Evolutionary conservation across 1,140 invertebrate genomes (phyloP).

Genomic region (Lepeophtheirus salmonis): DNA sequence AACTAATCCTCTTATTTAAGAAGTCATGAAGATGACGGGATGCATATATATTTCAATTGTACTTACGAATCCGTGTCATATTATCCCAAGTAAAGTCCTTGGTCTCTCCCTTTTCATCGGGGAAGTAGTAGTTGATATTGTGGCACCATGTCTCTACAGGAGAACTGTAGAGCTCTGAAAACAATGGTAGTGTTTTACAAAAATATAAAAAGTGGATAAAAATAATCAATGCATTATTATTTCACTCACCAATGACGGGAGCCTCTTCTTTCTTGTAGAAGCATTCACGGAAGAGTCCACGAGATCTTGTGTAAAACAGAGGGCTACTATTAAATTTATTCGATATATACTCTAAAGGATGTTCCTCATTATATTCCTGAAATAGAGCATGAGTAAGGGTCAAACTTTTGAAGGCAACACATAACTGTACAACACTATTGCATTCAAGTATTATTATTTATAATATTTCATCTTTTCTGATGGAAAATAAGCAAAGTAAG

Average conservation of each 20-base stretch:
- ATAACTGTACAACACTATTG: not conserved
- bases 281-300: slow-evolving; percentile 72
- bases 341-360: not conserved
- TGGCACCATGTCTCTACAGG: slow-evolving; percentile 83
- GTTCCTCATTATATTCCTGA: not conserved
- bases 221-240: no score
- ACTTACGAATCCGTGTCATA: slow-evolving; percentile 61
- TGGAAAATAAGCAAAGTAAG: not conserved
- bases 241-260: slow-evolving; percentile 55
- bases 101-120: slow-evolving; percentile 55
- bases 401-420: not conserved
- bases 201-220: not conserved
- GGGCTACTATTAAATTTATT: slow-evolving; percentile 35
- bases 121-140: slow-evolving; percentile 81
- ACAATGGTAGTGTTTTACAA: slow-evolving; percentile 48
- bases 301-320: slow-evolving; percentile 63
- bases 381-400: not conserved
- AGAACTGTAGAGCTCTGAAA: slow-evolving; percentile 55
- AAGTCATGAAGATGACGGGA: no score
- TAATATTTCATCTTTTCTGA: not conserved
- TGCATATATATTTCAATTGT: no score
- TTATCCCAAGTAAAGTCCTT: slow-evolving; percentile 57
- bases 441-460: not conserved
- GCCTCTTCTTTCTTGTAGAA: slow-evolving; percentile 62
- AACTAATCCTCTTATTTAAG: no score